Percentiles rank a stretch among this genome's conserved stretches.
Conservation (phyloP, 2,797 vertebrate genomes). For the Falco peregrinus region DNA sequence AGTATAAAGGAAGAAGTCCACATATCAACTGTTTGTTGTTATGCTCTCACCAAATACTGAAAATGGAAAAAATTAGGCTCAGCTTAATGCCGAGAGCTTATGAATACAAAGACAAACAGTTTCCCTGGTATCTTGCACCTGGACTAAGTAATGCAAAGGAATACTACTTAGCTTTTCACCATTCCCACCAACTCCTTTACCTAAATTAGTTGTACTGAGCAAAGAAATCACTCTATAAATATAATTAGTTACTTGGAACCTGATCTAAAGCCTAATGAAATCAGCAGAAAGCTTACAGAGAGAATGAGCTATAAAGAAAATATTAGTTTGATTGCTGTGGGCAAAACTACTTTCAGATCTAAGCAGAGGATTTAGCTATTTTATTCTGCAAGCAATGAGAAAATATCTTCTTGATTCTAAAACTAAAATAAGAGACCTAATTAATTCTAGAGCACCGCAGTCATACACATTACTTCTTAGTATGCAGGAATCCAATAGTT, state of each 20-base stretch:
- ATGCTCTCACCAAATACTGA: background rate
- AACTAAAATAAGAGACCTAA: constrained; percentile 53
- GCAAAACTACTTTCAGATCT: constrained; percentile 71
- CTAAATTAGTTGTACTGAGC: constrained; percentile 41
- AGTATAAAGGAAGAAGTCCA: background rate
- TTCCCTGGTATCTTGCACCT: constrained; percentile 27
- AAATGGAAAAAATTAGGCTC: background rate
- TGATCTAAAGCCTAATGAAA: constrained; percentile 68
- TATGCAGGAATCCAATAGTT: constrained; percentile 40
- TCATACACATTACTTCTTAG: constrained; percentile 30
- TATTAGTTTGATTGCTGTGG: constrained; percentile 68
- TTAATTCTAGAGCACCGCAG: constrained; percentile 48
- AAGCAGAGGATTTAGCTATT: constrained; percentile 60
- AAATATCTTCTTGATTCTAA: constrained; percentile 56
- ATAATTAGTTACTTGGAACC: constrained; percentile 70
- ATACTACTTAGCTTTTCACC: constrained; percentile 22
- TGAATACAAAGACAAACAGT: background rate
- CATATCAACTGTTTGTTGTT: background rate
- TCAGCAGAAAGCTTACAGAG: constrained; percentile 60
- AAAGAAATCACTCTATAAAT: constrained; percentile 65
- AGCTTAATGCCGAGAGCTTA: background rate
- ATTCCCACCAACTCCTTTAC: constrained; percentile 58
- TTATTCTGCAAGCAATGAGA: constrained; percentile 65
- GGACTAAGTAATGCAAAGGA: constrained; percentile 30
- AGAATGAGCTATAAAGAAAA: constrained; percentile 62